phyloP scores from a whole-genome alignment of 2,113 vertebrate species.

The Xenopus tropicalis region UCB_Xtro_10.0 CM004443.2:123620001-123620500 shows the following conservation, averaged over 20 bases:
- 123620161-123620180: constrained; percentile 32
- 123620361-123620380: constrained; percentile 39
- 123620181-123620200: constrained; percentile 20
- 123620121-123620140: background rate
- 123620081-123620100: background rate
- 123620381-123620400: constrained; percentile 43
- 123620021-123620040: too few species aligned
- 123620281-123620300: constrained; percentile 40
- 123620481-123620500: constrained; percentile 12
- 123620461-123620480: constrained; percentile 28
- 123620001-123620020: too few species aligned
- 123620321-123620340: constrained; percentile 43
- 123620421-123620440: constrained; percentile 32
- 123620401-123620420: constrained; percentile 40
- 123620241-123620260: constrained; percentile 40
- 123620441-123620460: constrained; percentile 26
- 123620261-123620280: constrained; percentile 35
- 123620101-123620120: background rate
- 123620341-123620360: constrained; percentile 34
- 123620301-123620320: constrained; percentile 41
- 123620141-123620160: constrained; percentile 22
- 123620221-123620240: constrained; percentile 39
- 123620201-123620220: constrained; percentile 41
- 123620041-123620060: background rate
- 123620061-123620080: background rate